These are phyloP conservation scores for Neoseiulus cucumeris DNA, from an alignment of 1,140 invertebrate genomes.

Conservation along the genomic window DNA sequence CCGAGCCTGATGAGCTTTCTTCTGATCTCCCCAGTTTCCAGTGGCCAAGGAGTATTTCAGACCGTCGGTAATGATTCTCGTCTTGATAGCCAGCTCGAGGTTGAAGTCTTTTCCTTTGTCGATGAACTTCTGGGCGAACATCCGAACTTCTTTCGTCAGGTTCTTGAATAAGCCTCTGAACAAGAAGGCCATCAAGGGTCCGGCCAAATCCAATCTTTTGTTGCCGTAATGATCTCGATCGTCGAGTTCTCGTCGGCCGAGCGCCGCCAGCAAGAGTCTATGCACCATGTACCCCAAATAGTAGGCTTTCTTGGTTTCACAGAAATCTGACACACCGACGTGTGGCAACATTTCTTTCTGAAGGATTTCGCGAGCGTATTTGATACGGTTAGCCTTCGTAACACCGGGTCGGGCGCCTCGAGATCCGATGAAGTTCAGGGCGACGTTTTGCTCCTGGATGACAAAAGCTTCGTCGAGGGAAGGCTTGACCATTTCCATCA, in stretches of 20 bases:
- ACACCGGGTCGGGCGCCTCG: conserved; percentile 89
- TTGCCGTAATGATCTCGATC: conserved; percentile 99
- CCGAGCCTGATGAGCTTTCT: conserved; percentile 93
- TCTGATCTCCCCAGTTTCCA: conserved; percentile 99
- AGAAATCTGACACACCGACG: conserved; percentile 94
- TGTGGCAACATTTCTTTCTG: conserved; percentile 99
- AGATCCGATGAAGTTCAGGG: conserved; percentile 90
- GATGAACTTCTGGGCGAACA: conserved; percentile 97
- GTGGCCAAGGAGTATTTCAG: conserved; percentile 90
- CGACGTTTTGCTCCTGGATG: conserved; percentile 95
- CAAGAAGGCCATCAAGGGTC: conserved; percentile 80
- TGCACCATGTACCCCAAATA: conserved; percentile 98
- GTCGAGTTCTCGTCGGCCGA: conserved; percentile 87
- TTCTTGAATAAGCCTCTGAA: conserved; percentile 55
- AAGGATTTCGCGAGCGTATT: conserved; percentile 94
- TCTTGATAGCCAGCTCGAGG: conserved; percentile 87
- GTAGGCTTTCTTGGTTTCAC: conserved; percentile 97
- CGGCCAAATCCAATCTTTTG: conserved; percentile 88
- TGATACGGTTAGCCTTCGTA: conserved; percentile 93
- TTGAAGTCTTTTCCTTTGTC: conserved; percentile 96
- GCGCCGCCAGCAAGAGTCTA: conserved; percentile 66
- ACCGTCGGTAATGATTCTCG: conserved; percentile 94
- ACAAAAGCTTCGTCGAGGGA: conserved; percentile 98
- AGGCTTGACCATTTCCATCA: conserved; percentile 99
- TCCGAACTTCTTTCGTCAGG: conserved; percentile 78